phyloP scores from a whole-genome alignment of 1,140 invertebrate genomes.

The Neodiprion lecontei region DNA sequence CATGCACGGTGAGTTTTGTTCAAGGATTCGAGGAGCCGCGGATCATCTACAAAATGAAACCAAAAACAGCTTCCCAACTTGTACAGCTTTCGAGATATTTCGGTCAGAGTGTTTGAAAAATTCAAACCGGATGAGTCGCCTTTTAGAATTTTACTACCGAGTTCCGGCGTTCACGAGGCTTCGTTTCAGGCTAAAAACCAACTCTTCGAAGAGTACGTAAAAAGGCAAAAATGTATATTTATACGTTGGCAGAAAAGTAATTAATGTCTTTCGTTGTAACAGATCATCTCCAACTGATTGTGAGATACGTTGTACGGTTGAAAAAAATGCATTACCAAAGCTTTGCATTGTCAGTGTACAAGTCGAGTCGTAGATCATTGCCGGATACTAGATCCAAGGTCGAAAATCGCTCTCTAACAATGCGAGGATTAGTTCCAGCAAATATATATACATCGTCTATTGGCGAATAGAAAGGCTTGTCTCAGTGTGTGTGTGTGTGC shows the following conservation, averaged over 20 bases:
- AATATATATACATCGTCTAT: background rate
- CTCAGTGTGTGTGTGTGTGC: too few species aligned
- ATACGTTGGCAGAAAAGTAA: background rate
- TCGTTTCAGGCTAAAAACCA: background rate
- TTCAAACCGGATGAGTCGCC: too few species aligned
- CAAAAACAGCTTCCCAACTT: too few species aligned
- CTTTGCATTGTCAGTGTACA: background rate
- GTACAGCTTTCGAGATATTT: background rate
- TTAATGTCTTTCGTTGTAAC: too few species aligned
- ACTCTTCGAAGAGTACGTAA: background rate
- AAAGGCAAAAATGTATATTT: background rate
- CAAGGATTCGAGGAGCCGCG: constrained; percentile 18
- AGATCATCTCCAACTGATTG: too few species aligned
- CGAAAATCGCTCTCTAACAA: background rate
- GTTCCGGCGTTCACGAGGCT: too few species aligned
- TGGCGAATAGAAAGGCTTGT: too few species aligned
- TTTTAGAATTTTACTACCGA: too few species aligned
- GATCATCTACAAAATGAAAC: too few species aligned
- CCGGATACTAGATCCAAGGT: constrained; percentile 1
- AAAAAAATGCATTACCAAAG: too few species aligned
- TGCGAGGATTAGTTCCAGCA: background rate
- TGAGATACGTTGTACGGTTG: too few species aligned
- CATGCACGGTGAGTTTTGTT: constrained; percentile 72
- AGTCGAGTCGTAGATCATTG: background rate
- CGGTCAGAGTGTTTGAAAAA: too few species aligned